These are phyloP conservation scores for Drosophila mimica DNA, from an alignment of 2,888 invertebrate species.

Conservation along the genomic window DNA sequence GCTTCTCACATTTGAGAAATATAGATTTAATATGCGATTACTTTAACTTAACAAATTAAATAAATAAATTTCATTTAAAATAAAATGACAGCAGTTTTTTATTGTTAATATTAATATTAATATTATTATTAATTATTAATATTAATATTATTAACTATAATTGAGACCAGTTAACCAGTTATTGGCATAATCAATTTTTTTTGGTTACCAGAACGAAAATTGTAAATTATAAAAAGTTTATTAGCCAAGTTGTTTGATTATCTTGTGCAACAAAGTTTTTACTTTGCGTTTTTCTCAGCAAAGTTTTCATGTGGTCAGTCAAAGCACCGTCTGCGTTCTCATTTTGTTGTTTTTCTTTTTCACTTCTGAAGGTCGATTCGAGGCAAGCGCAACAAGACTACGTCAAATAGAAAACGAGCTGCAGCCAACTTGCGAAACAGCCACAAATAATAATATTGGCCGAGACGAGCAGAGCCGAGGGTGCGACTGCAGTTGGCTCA, in stretches of 20 bases:
- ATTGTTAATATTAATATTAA: too few species aligned
- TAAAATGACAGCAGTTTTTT: not conserved
- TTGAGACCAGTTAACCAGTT: not conserved
- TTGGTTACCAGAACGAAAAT: not conserved
- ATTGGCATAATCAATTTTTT: not conserved
- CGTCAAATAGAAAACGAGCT: conserved; percentile 23
- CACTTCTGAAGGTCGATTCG: conserved; percentile 26
- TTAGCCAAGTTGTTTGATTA: not conserved
- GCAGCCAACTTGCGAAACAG: conserved; percentile 34
- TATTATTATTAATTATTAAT: too few species aligned
- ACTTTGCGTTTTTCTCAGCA: not conserved
- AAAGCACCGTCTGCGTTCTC: conserved; percentile 8
- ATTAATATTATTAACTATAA: too few species aligned
- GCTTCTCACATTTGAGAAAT: not conserved
- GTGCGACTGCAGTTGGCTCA: conserved; percentile 27
- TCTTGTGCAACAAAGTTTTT: conserved; percentile 1
- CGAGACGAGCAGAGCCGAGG: conserved; percentile 3
- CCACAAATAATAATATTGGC: conserved; percentile 38
- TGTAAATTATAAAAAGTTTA: not conserved
- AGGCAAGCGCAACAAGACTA: conserved; percentile 2
- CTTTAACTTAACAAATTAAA: not conserved
- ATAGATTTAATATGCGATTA: not conserved
- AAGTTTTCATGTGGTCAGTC: not conserved
- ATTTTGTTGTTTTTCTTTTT: not conserved
- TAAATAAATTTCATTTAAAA: not conserved